A percentile compares a stretch with the other conserved stretches of the same genome.
These are phyloP conservation scores for Neopelma chrysocephalum DNA, from an alignment of 2,797 vertebrate genomes.

Conservation along the genomic window DNA sequence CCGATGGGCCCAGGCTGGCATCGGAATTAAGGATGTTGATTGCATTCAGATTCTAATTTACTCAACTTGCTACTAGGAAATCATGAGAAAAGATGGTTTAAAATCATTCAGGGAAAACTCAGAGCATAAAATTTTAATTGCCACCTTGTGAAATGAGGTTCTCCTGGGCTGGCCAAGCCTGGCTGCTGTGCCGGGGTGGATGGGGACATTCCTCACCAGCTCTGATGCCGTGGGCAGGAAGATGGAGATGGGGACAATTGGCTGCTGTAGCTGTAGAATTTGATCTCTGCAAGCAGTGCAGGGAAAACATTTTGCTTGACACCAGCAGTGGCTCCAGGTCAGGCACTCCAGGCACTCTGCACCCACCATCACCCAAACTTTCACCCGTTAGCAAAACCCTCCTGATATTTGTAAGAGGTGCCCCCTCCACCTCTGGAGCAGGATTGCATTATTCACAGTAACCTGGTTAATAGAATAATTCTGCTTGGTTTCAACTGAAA, in stretches of 20 bases:
- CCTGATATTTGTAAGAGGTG: neutral
- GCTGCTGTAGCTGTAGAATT: neutral
- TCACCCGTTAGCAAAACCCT: neutral
- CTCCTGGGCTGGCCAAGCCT: neutral
- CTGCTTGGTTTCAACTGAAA: neutral
- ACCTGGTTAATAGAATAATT: neutral
- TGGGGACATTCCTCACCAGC: neutral
- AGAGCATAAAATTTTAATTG: slow-evolving; percentile 70
- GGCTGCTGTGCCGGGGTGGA: neutral
- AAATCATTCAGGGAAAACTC: slow-evolving; percentile 66
- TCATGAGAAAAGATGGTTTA: slow-evolving; percentile 47
- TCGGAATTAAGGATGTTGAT: slow-evolving; percentile 57
- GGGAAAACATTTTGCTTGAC: neutral
- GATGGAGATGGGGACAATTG: neutral
- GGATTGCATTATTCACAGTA: neutral
- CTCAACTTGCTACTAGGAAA: slow-evolving; percentile 46
- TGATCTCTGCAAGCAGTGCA: neutral
- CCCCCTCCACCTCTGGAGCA: neutral
- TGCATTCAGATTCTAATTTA: slow-evolving; percentile 54
- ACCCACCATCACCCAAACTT: neutral
- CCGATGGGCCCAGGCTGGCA: neutral
- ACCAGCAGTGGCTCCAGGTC: accelerated
- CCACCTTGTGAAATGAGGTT: slow-evolving; percentile 36
- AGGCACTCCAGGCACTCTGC: neutral
- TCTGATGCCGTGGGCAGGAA: neutral